Conservation (phyloP, 1,140 invertebrate genomes). For the Plectus sambesii region DNA sequence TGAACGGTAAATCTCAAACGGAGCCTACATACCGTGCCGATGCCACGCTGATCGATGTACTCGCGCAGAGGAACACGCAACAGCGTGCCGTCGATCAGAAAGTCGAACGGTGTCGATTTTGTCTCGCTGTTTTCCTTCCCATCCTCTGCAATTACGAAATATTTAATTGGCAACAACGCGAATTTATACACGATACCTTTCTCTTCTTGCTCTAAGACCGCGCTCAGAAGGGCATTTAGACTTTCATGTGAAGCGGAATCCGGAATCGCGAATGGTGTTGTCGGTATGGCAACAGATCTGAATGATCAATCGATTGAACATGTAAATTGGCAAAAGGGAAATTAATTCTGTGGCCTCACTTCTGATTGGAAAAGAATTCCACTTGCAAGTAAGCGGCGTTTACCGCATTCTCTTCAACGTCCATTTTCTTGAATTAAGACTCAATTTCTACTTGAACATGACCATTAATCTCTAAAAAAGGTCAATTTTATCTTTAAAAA, state of each 20-base stretch:
- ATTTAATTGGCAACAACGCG: slow-evolving; percentile 3
- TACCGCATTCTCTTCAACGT: too few relatives aligned
- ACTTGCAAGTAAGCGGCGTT: too few relatives aligned
- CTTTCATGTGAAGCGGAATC: slow-evolving; percentile 8
- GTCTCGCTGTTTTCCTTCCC: slow-evolving; percentile 29
- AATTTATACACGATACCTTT: too few relatives aligned
- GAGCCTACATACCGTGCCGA: slow-evolving; percentile 18
- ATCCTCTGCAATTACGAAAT: slow-evolving; percentile 21
- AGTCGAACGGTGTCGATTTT: slow-evolving; percentile 30
- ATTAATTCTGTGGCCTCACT: too few relatives aligned
- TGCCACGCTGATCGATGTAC: slow-evolving; percentile 27
- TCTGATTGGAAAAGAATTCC: too few relatives aligned
- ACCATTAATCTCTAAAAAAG: too few relatives aligned
- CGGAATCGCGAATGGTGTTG: slow-evolving; percentile 17
- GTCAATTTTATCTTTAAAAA: too few relatives aligned
- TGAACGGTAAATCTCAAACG: not conserved
- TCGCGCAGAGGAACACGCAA: slow-evolving; percentile 28
- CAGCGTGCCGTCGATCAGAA: slow-evolving; percentile 32
- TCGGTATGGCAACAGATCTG: slow-evolving; percentile 10
- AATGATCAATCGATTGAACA: too few relatives aligned
- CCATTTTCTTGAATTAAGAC: too few relatives aligned
- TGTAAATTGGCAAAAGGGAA: too few relatives aligned
- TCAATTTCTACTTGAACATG: too few relatives aligned
- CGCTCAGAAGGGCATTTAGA: slow-evolving; percentile 19
- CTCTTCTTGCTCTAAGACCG: too few relatives aligned